Percentiles rank a stretch among this genome's conserved stretches.
These are phyloP conservation scores for Chionis minor DNA, from an alignment of 2,113 vertebrate genomes.

Conservation along the genomic window DNA sequence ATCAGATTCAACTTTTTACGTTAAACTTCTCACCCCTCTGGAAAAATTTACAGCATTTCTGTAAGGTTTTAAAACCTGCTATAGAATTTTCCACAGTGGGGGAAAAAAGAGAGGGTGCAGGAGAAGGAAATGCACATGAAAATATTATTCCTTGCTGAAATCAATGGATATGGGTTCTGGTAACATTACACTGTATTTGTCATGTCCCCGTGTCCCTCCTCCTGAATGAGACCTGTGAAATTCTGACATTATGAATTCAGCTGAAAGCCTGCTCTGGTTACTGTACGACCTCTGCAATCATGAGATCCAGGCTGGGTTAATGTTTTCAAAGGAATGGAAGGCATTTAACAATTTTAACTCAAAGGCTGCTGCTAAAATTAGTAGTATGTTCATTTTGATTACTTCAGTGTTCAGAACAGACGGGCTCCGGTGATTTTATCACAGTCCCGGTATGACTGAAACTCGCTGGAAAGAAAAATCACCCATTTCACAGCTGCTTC, in stretches of 20 bases:
- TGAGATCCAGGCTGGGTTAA: background rate
- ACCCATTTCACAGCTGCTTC: background rate
- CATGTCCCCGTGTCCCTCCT: background rate
- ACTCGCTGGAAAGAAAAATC: constrained; percentile 15
- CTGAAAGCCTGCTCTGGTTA: background rate
- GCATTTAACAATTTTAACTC: constrained; percentile 30
- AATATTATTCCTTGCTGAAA: background rate
- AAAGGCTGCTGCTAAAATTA: constrained; percentile 21
- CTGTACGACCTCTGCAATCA: background rate
- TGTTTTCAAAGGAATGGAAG: background rate
- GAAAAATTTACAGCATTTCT: background rate
- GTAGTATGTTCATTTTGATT: constrained; percentile 29
- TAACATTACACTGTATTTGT: background rate
- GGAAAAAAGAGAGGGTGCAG: background rate
- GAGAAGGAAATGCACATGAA: background rate
- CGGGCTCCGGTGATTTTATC: background rate
- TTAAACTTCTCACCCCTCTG: background rate
- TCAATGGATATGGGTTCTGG: background rate
- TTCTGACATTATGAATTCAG: background rate
- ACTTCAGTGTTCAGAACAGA: constrained; percentile 5
- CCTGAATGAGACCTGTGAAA: background rate
- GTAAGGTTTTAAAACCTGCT: background rate
- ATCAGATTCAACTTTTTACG: background rate
- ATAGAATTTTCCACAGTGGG: background rate
- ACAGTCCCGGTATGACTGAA: background rate